Base-by-base conservation (phyloP, 2,113 vertebrate species). In the Ranitomeya variabilis region DNA sequence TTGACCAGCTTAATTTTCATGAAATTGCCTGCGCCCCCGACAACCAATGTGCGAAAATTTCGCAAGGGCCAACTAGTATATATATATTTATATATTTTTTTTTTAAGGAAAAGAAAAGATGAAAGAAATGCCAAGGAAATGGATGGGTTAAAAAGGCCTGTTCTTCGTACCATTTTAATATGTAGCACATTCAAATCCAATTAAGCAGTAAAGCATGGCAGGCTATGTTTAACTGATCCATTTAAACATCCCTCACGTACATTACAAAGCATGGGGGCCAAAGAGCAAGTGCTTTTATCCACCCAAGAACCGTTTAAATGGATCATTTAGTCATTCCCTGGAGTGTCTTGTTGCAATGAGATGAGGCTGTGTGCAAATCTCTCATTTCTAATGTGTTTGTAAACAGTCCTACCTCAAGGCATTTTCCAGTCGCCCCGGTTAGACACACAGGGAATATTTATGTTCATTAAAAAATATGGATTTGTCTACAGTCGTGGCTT, bases 241-340 rank as follows among this genome's bases (percentile, higher is more conserved):
- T 88, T 88, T 88, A 88, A 83, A 88, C 87, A 83, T 88, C 87
- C 80, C 80, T 88, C 87, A 88, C 87, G 87, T 88, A 88, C 87
- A 83, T 83, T 88, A 88, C 87, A 88, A 88, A 88, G 87, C 80
- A 83, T 67, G 80, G 37, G 87, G 85, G 87, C 87, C 87, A 88
- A 83, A 83, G 87, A 83, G 87, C 87, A 88, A 88, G 87, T 77
- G 80, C 87, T 88, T 88, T 88, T 66, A 88, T 88, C 87, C 87
- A 88, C 80, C 80, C 87, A 88, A 88, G 87, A 88, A 88, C 80
- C 87, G 76, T 88, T 88, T 88, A 88, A 83, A 88, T 37, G 87
- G 87, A 88, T 88, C 87, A 88, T 88, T 88, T 88, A 88, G 87
- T 83, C 80, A 11, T 88, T 88, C 87, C 87, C 87, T 45, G 80